phyloP scores from a whole-genome alignment of 2,797 vertebrate species.

The Dendrocincla tyrannina region DNA sequence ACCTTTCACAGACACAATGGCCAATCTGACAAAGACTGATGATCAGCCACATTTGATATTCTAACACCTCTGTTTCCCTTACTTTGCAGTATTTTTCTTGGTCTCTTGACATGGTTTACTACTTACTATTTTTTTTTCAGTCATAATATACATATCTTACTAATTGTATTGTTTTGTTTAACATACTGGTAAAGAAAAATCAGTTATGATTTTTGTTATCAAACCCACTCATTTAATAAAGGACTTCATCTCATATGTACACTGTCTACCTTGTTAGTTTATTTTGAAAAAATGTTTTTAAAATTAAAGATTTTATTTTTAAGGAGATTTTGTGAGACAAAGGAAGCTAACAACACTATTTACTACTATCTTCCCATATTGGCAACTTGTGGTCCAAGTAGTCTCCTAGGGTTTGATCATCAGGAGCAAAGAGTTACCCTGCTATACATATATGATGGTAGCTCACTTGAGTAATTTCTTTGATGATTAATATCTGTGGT shows the following conservation, averaged over 20 bases:
- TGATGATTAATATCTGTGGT: background rate
- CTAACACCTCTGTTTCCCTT: background rate
- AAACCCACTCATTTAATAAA: slow-evolving; percentile 16
- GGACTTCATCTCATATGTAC: background rate
- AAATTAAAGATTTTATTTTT: background rate
- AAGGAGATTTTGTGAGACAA: background rate
- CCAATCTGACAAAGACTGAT: background rate
- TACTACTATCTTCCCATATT: background rate
- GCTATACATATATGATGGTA: background rate
- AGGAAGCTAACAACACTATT: background rate
- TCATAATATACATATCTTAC: background rate
- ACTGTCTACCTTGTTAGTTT: background rate
- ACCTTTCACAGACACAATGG: background rate
- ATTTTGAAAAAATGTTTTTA: background rate
- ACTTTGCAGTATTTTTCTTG: background rate
- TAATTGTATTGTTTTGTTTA: background rate
- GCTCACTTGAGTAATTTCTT: background rate
- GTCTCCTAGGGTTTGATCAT: background rate
- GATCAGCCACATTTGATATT: background rate
- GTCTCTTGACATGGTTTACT: background rate
- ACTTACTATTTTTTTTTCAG: background rate
- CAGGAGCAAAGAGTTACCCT: background rate
- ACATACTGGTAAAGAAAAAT: background rate
- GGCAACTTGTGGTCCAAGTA: background rate
- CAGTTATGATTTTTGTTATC: background rate